phyloP scores from a whole-genome alignment of 2,113 vertebrate species.

The Melierax canorus region DNA sequence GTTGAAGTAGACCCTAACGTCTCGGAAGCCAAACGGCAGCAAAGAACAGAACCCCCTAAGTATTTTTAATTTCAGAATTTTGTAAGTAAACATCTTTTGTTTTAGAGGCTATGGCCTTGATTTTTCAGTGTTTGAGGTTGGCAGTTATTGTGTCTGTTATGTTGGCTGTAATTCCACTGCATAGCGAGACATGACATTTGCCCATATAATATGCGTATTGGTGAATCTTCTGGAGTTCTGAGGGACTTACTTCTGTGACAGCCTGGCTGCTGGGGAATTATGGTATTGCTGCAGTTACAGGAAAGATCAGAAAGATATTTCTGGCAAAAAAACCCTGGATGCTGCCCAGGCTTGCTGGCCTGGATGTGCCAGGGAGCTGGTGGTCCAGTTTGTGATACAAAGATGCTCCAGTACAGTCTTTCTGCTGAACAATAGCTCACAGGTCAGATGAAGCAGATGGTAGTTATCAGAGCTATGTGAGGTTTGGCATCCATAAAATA shows the following conservation, averaged over 20 bases:
- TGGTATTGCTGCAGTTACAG: neutral
- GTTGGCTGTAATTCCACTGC: neutral
- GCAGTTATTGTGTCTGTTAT: neutral
- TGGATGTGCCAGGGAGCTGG: neutral
- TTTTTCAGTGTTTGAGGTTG: neutral
- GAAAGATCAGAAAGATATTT: neutral
- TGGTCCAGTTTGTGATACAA: neutral
- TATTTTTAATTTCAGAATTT: neutral
- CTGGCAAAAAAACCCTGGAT: neutral
- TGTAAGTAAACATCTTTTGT: neutral
- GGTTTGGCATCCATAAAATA: neutral
- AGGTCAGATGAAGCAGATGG: neutral
- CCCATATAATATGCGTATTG: neutral
- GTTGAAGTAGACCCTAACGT: neutral
- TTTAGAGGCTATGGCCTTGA: neutral
- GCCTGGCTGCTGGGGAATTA: neutral
- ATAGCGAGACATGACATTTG: neutral
- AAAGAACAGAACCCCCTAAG: neutral
- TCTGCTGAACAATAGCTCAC: neutral
- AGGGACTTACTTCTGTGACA: neutral
- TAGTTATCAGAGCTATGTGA: neutral
- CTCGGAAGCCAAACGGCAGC: neutral
- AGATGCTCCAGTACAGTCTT: rapidly evolving
- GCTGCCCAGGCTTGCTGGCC: neutral
- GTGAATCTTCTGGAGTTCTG: neutral